Evolutionary conservation across 2,113 vertebrate species (phyloP).

Genomic region (Notarius lentiginosus): DNA sequence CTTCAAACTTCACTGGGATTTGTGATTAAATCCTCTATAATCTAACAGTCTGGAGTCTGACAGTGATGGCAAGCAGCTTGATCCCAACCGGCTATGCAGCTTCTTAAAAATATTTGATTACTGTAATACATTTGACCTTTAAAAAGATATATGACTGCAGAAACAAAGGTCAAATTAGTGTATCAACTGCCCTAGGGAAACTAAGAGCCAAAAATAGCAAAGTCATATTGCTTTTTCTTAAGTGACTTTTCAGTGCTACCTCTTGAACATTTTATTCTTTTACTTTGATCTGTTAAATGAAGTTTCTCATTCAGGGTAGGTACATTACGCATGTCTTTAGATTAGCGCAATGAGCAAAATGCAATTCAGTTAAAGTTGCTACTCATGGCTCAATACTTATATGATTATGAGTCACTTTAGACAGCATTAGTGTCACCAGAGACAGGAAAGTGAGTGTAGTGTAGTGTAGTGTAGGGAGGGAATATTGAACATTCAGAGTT

Average conservation of each 20-base stretch:
- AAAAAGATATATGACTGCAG: background rate
- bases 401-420: constrained; percentile 16
- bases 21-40: background rate
- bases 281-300: constrained; percentile 36
- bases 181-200: background rate
- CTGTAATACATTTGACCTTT: background rate
- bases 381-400: background rate
- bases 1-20: background rate
- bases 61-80: background rate
- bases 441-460: background rate
- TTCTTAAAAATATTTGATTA: background rate
- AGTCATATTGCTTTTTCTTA: background rate
- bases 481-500: background rate
- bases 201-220: background rate
- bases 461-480: background rate
- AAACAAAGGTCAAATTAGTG: background rate
- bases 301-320: constrained; percentile 28
- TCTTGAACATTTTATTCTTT: background rate
- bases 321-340: constrained; percentile 27
- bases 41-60: background rate
- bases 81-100: background rate
- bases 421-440: background rate
- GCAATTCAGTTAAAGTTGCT: constrained; percentile 16
- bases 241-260: background rate
- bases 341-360: constrained; percentile 34